phyloP scores from a whole-genome alignment of 2,113 vertebrate species.

The Peucedramus taeniatus region DNA sequence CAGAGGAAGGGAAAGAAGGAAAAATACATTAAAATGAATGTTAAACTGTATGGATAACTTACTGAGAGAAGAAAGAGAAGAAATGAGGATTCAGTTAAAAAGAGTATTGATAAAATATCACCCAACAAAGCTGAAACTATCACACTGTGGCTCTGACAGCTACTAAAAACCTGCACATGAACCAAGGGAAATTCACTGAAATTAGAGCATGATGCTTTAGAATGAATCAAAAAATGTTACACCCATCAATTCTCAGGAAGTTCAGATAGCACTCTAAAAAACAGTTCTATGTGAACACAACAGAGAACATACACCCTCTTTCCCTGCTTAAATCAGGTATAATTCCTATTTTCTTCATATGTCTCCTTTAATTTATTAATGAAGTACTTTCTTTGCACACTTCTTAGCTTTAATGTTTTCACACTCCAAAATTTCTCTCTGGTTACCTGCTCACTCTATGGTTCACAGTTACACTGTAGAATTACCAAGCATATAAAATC shows the following conservation, averaged over 20 bases:
- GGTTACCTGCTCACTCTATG: accelerated
- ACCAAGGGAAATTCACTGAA: not conserved
- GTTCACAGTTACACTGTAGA: not conserved
- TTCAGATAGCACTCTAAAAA: not conserved
- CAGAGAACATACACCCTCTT: not conserved
- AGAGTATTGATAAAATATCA: not conserved
- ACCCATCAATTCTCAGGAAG: not conserved
- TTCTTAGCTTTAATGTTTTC: not conserved
- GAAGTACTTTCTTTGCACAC: not conserved
- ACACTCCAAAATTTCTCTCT: not conserved
- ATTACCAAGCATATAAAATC: not conserved
- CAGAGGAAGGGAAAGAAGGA: not conserved
- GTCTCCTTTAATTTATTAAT: not conserved
- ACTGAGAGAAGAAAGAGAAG: not conserved
- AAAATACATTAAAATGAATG: not conserved
- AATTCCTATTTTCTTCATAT: not conserved
- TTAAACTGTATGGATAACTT: not conserved
- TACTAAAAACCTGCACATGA: not conserved
- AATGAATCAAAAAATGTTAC: not conserved
- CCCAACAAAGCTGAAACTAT: not conserved
- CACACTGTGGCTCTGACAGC: not conserved
- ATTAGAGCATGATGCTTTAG: not conserved
- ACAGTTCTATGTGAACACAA: not conserved
- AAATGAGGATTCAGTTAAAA: not conserved
- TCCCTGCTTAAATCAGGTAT: not conserved